A percentile compares a stretch with the other conserved stretches of the same genome.
These are phyloP conservation scores for Drosophila mimica DNA, from an alignment of 2,888 invertebrate species.

Conservation along the genomic window DNA sequence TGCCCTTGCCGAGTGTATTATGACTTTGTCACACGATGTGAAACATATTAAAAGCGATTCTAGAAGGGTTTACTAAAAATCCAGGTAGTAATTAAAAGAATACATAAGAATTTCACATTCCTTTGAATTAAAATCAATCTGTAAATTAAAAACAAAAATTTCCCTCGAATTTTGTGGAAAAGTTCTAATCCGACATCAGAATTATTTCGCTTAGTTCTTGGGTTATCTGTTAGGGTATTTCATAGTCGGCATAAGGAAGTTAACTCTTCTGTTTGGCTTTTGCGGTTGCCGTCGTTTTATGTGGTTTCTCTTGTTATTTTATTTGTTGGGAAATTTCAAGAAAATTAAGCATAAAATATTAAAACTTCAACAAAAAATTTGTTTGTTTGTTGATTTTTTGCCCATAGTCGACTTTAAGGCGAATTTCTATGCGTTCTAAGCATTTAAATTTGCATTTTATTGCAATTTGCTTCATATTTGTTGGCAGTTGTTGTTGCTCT, in stretches of 20 bases:
- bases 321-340: constrained; percentile 52
- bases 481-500: constrained; percentile 13
- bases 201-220: neutral
- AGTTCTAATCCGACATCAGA: neutral
- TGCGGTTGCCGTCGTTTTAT: constrained; percentile 21
- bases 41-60: neutral
- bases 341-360: constrained; percentile 77
- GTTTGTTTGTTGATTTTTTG: neutral
- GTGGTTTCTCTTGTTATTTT: constrained; percentile 35
- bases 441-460: constrained; percentile 78
- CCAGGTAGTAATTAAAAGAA: neutral
- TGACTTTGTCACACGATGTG: neutral
- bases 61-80: neutral
- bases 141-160: too few relatives aligned
- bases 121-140: neutral
- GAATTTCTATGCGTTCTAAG: constrained; percentile 40
- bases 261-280: constrained; percentile 4
- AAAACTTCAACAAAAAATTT: constrained; percentile 48
- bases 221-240: neutral
- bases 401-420: constrained; percentile 57
- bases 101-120: neutral
- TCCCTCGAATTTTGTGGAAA: too few relatives aligned
- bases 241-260: neutral
- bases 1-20: constrained; percentile 10
- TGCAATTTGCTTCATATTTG: constrained; percentile 78